Percentiles rank a stretch among this genome's conserved stretches.
phyloP scores from a whole-genome alignment of 2,113 vertebrate genomes.

The Gallinago undulata region DNA sequence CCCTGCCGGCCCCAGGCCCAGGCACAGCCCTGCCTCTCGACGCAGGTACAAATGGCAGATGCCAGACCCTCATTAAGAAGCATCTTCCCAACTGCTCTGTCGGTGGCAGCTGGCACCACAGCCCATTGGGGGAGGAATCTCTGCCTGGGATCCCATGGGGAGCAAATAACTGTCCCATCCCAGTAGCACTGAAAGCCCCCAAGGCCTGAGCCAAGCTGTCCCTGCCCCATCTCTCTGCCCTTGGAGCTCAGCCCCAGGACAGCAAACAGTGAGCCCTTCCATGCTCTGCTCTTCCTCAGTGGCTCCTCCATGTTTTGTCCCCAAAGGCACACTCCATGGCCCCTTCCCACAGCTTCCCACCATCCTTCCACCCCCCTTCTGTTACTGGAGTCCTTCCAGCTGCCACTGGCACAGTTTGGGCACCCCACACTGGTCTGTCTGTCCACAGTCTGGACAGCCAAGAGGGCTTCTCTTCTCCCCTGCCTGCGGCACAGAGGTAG shows the following conservation, averaged over 20 bases:
- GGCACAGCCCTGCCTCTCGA: background rate
- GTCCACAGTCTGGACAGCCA: background rate
- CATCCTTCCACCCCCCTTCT: background rate
- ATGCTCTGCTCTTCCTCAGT: background rate
- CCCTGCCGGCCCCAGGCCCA: rapidly evolving
- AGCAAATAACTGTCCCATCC: background rate
- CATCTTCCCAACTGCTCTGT: background rate
- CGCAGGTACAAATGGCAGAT: background rate
- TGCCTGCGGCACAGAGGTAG: background rate
- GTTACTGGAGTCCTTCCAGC: background rate
- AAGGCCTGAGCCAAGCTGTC: background rate
- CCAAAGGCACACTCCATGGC: background rate
- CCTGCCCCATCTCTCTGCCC: background rate
- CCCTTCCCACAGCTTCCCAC: background rate
- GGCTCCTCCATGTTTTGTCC: background rate
- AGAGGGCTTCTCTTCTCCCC: background rate
- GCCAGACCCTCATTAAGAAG: background rate
- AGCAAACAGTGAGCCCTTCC: background rate
- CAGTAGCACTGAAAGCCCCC: background rate
- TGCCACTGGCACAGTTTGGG: background rate
- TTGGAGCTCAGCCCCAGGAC: background rate
- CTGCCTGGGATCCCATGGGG: background rate
- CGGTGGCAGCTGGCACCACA: background rate
- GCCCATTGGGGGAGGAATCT: background rate
- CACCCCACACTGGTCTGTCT: background rate